Conservation (phyloP, 2,113 vertebrate genomes). For the Mesoclemmys tuberculata region DNA sequence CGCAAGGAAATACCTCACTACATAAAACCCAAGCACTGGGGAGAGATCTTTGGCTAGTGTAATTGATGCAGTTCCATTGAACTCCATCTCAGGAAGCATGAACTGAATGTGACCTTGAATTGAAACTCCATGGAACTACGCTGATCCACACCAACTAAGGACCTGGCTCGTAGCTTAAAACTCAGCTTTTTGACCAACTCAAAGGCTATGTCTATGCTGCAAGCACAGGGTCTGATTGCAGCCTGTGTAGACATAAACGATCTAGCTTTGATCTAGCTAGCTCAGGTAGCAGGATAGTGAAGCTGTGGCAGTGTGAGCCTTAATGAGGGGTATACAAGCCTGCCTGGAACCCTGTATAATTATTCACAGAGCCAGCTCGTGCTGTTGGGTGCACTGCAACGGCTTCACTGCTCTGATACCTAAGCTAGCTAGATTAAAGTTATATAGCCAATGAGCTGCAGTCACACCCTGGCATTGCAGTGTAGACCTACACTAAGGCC, state of each 20-base stretch:
- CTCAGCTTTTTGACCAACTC: neutral
- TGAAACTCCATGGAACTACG: neutral
- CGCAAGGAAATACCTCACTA: neutral
- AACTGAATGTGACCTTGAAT: neutral
- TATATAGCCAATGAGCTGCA: neutral
- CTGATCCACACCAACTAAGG: neutral
- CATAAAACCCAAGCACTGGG: neutral
- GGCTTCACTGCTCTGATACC: neutral
- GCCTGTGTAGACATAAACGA: neutral
- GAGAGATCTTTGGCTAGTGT: neutral
- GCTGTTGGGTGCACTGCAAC: neutral
- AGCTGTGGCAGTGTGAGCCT: neutral
- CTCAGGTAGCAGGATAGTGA: neutral
- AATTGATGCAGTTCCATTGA: neutral
- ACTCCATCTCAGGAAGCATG: neutral
- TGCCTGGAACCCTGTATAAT: neutral
- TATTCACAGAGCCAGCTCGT: neutral
- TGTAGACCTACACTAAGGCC: neutral
- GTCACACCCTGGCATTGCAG: neutral
- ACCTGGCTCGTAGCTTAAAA: neutral
- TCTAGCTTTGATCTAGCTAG: neutral
- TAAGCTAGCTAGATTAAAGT: neutral
- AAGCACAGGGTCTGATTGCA: neutral
- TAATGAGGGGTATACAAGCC: neutral
- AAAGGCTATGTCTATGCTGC: neutral